phyloP scores from a whole-genome alignment of 2,888 invertebrate species.

The Hetaerina titia region DNA sequence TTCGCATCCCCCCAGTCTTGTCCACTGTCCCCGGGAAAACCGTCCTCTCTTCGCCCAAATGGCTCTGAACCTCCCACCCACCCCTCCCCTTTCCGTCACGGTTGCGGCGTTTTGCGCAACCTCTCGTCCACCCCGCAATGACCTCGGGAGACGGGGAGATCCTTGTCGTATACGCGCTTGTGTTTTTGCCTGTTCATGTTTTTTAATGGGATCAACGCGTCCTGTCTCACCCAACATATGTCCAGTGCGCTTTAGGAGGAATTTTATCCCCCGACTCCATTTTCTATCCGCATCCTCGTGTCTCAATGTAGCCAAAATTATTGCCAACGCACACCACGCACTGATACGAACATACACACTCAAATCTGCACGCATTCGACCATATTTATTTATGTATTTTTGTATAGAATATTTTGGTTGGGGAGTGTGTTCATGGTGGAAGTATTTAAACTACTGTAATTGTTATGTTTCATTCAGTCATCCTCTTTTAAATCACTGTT shows the following conservation, averaged over 20 bases:
- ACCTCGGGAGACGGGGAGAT: not conserved
- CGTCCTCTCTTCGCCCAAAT: not conserved
- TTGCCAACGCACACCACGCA: not conserved
- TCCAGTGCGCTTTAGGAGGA: not conserved
- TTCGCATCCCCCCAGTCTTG: not conserved
- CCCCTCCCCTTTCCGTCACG: not conserved
- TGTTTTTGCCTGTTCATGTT: constrained; percentile 10
- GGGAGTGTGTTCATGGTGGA: too few species aligned
- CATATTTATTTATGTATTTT: too few species aligned
- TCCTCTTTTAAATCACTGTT: too few species aligned
- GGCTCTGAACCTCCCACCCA: not conserved
- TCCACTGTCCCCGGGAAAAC: not conserved
- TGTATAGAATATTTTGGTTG: too few species aligned
- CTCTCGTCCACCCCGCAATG: not conserved
- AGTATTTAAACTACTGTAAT: too few species aligned
- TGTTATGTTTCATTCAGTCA: too few species aligned
- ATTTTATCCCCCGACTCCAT: not conserved
- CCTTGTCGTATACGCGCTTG: not conserved
- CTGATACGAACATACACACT: too few species aligned
- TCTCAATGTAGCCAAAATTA: not conserved
- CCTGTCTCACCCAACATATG: not conserved
- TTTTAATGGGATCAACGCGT: constrained; percentile 1
- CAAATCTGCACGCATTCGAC: too few species aligned
- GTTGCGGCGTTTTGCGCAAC: not conserved
- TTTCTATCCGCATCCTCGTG: not conserved